Base-by-base conservation (phyloP, 2,888 invertebrate genomes). In the Euplagia quadripunctaria region DNA sequence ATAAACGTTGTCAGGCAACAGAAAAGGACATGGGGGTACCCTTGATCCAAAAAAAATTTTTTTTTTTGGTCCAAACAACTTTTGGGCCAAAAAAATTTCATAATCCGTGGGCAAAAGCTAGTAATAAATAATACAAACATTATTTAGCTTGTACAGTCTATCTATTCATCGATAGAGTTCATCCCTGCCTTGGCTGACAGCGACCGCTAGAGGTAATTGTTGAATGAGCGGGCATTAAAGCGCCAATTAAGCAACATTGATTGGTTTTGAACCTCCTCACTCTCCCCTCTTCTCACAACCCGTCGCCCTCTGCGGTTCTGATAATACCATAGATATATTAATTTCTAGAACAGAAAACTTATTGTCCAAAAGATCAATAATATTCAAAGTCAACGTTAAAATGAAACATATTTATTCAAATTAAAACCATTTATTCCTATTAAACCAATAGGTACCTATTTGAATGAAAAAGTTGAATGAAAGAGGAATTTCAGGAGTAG, bases 201-300 rank as follows among this genome's bases (percentile, higher is more conserved):
- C 91, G 90, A 87, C 85, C 91, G 88, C 89, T 89, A 41, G 17
- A 66, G 66, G 91, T 93, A 95, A 95, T 94, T 94, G 94, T 93
- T 94, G 94, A 95, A 94, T 94, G 93, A 93, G 94, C 93, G 91
- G 92, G 90, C 92, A 95, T 94, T 95, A 95, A 94, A 94, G 93
- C 94, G 87, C 89, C 94, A 95, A 95, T 95, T 95, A 95, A 92
- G 89, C 89, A 90, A 95, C 94, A 94, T 94, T 94, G 95, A 94
- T 95, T 94, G 94, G 93, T 93, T 93, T 91, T 91, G 88, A 88
- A 86, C 88, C 80, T 79, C 84, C 83, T 82, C 81, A 82, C 78
- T 76, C 75, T 75, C 66, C 71, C 78, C 66, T 64, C 72, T 41
- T 64, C 74, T 61, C 41, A 14, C 64, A 61, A 64, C 63, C 71